Percentiles rank a stretch among this genome's conserved stretches.
phyloP scores from a whole-genome alignment of 2,888 invertebrate species.

The Operophtera brumata region DNA sequence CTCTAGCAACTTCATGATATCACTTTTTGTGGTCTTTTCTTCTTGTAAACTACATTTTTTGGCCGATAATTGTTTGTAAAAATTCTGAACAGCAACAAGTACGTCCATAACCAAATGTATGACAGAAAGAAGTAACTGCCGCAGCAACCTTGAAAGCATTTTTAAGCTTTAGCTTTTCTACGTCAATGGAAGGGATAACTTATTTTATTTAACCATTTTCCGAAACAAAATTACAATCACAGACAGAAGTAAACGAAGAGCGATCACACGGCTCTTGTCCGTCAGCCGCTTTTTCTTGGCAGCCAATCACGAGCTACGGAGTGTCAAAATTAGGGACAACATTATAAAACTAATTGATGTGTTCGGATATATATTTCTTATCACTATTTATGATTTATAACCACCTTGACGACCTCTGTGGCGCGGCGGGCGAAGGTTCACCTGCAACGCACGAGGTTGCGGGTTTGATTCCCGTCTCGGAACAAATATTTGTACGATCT shows the following conservation, averaged over 20 bases:
- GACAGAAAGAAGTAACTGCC: conserved; percentile 61
- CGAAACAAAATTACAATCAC: conserved; percentile 37
- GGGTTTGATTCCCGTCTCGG: no score
- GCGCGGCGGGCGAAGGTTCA: no score
- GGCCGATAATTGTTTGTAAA: conserved; percentile 58
- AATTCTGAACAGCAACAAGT: conserved; percentile 75
- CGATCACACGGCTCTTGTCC: conserved; percentile 59
- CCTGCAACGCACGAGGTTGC: no score
- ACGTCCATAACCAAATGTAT: conserved; percentile 67
- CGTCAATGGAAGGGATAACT: conserved; percentile 30
- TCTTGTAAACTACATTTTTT: conserved; percentile 47
- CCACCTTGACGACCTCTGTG: no score
- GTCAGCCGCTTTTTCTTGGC: conserved; percentile 61
- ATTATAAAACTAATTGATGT: conserved; percentile 37
- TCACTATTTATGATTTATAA: no score
- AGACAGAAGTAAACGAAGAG: conserved; percentile 31
- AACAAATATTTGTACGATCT: no score
- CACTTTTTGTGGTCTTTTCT: conserved; percentile 53
- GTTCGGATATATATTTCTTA: conserved; percentile 10
- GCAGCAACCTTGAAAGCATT: conserved; percentile 67
- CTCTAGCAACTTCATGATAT: conserved; percentile 59
- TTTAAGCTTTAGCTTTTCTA: conserved; percentile 33
- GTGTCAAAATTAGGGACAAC: conserved; percentile 63
- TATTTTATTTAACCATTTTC: conserved; percentile 25
- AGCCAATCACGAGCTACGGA: conserved; percentile 73